These are phyloP conservation scores for Drusus annulatus DNA, from an alignment of 1,140 invertebrate genomes.

Conservation along the genomic window DNA sequence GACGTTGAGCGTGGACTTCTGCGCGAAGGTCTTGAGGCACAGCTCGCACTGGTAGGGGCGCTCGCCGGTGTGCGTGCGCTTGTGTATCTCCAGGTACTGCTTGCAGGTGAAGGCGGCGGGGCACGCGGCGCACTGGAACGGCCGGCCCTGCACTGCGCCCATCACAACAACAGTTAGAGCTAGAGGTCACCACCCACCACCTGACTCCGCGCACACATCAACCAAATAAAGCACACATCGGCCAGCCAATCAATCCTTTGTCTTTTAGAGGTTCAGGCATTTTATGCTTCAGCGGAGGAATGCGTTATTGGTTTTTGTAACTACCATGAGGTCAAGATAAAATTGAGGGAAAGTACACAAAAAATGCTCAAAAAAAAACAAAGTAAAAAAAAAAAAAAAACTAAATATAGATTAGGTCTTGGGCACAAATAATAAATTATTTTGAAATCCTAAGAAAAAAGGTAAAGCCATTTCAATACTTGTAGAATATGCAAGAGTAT, in stretches of 20 bases:
- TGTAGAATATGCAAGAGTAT: neutral
- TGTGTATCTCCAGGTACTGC: slow-evolving; percentile 83
- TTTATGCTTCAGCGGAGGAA: slow-evolving; percentile 22
- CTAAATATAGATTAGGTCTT: neutral
- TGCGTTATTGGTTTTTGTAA: slow-evolving; percentile 26
- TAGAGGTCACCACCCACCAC: slow-evolving; percentile 56
- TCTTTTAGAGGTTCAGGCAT: neutral
- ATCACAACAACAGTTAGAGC: slow-evolving; percentile 63
- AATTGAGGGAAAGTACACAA: slow-evolving; percentile 9
- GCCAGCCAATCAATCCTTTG: slow-evolving; percentile 59
- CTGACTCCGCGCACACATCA: slow-evolving; percentile 61
- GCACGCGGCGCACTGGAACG: slow-evolving; percentile 82
- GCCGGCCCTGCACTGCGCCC: slow-evolving; percentile 72
- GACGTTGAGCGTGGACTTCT: slow-evolving; percentile 81
- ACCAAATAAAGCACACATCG: slow-evolving; percentile 63
- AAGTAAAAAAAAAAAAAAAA: neutral
- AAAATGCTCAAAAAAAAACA: slow-evolving; percentile 16
- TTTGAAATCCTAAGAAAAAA: neutral
- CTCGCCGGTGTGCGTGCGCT: slow-evolving; percentile 83
- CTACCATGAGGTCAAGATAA: neutral
- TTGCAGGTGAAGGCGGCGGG: slow-evolving; percentile 81
- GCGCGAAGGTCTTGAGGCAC: slow-evolving; percentile 79
- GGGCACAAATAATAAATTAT: slow-evolving; percentile 2
- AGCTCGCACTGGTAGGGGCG: slow-evolving; percentile 80
- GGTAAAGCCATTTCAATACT: slow-evolving; percentile 27